Evolutionary conservation across 2,888 invertebrate species (phyloP).

Genomic region (Drosophila helvetica): DNA sequence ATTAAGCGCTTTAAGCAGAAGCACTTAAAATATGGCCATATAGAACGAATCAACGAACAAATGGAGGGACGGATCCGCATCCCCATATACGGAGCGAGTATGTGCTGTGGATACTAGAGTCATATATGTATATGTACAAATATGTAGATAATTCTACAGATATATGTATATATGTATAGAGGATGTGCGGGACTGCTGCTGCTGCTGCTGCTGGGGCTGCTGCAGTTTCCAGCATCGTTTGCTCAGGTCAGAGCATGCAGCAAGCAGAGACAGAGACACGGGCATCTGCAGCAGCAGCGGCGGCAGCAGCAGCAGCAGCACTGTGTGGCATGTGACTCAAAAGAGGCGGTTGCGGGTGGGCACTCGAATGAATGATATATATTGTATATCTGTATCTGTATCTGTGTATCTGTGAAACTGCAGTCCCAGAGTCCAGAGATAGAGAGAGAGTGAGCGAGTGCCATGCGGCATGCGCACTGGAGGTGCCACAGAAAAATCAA

Average conservation of each 20-base stretch:
- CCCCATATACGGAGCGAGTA: background rate
- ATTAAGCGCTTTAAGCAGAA: slow-evolving; percentile 74
- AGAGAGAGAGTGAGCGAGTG: slow-evolving; percentile 35
- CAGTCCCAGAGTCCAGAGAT: slow-evolving; percentile 34
- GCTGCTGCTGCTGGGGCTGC: slow-evolving; percentile 1
- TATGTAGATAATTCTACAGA: slow-evolving; percentile 4
- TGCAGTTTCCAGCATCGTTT: slow-evolving; percentile 33
- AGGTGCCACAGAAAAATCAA: slow-evolving; percentile 77
- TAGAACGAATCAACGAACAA: slow-evolving; percentile 34
- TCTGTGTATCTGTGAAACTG: slow-evolving; percentile 34
- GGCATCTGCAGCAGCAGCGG: slow-evolving; percentile 11
- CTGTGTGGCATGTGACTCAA: slow-evolving; percentile 51
- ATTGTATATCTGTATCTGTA: too few relatives aligned
- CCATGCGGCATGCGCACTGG: slow-evolving; percentile 73
- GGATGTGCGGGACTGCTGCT: background rate
- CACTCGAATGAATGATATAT: slow-evolving; percentile 10
- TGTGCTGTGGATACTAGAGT: slow-evolving; percentile 27
- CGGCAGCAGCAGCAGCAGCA: slow-evolving; percentile 16
- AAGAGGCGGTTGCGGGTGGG: slow-evolving; percentile 18
- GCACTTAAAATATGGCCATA: slow-evolving; percentile 73
- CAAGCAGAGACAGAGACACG: slow-evolving; percentile 16
- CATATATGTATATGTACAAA: slow-evolving; percentile 9
- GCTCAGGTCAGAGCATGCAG: slow-evolving; percentile 40
- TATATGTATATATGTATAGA: background rate
- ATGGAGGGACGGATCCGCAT: background rate